Evolutionary conservation across 35 echinoderm and acorn worm species (phyloP), one percentile per base, ranked within the genome.

Genomic region (Nesometra sesokonis): DNA sequence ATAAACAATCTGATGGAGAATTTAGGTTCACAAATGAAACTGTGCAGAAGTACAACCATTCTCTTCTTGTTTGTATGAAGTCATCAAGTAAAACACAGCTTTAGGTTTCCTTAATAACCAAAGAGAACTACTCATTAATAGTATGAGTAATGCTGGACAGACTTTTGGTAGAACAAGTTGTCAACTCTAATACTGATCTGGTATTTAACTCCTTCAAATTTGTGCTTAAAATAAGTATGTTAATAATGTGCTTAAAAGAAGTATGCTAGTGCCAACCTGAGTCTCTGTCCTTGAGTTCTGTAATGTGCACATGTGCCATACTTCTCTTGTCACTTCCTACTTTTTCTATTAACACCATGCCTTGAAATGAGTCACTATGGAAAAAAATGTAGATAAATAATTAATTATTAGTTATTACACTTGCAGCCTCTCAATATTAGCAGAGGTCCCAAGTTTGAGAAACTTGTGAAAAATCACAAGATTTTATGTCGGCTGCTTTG

Each of bases 241-340:
- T n/a, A n/a, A n/a, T n/a, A n/a, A n/a, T n/a, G n/a, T n/a, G n/a
- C n/a, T n/a, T n/a, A 43, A 43, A 43, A 7, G 5, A 43, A 43
- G 7, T 0, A 5, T 29, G 31, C 34, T 29, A 35, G 17, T 34
- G 35, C 35, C 80, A 86, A 99, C 96, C 96, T 79, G 96, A 90
- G 79, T 99, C 96, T 84, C 96, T 92, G 47, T 99, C 96, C 82
- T 87, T 97, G 78, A 91, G 92, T 31, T 97, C 95, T 23, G 92
- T 89, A 0, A 99, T 82, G 17, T 93, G 92, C 81, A 99, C 92
- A 40, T 99, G 96, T 35, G 90, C 93, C 30, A 94, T 32, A 38
- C 96, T 99, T 43, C 96, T 89, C 57, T 85, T 89, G 84, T 99
- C 96, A 35, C 89, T 91, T 11, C 87, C 86, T 15, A 92, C 96